A percentile compares a stretch with the other conserved stretches of the same genome.
Conservation (phyloP, 1,140 invertebrate species). For the Leguminivora glycinivorella region DNA sequence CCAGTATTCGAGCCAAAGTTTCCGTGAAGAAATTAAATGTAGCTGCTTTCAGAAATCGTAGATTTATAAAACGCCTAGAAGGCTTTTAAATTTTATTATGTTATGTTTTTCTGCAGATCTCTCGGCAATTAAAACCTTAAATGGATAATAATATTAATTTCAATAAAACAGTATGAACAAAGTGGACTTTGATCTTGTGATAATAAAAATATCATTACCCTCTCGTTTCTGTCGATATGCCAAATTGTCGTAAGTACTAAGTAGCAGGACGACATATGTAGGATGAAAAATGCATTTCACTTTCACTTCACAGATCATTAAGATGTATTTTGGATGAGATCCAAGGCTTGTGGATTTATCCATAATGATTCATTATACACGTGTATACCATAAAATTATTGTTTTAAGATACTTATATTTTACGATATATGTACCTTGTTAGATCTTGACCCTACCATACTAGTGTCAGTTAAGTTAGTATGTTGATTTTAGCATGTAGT, state of each 20-base stretch:
- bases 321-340: background rate
- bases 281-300: background rate
- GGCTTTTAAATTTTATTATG: no score
- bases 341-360: background rate
- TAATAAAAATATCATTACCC: background rate
- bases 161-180: background rate
- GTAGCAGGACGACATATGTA: background rate
- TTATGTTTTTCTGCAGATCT: no score
- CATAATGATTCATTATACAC: background rate
- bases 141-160: background rate
- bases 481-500: no score
- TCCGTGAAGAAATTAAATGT: no score
- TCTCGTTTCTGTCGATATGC: background rate
- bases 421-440: no score
- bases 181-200: background rate
- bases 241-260: slow-evolving; percentile 3
- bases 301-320: slow-evolving; percentile 8
- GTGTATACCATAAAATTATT: background rate
- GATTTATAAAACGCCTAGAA: no score
- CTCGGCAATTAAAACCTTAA: no score
- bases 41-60: no score
- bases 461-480: no score
- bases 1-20: background rate
- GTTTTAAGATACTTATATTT: background rate
- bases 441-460: no score